These are phyloP conservation scores for Rousettus leschenaultii DNA, from an alignment of 2,113 vertebrate species.

Conservation along the genomic window DNA sequence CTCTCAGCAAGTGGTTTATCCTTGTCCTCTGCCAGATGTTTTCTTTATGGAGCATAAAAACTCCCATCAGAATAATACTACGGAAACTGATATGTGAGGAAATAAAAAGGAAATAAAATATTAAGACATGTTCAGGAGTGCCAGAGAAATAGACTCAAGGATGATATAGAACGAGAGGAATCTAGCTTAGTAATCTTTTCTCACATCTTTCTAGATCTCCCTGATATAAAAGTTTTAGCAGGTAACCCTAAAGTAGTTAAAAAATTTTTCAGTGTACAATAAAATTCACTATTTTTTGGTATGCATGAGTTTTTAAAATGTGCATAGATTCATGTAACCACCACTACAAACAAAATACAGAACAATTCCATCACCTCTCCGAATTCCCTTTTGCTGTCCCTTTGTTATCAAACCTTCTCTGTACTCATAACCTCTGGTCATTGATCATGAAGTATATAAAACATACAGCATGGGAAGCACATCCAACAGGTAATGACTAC, in stretches of 20 bases:
- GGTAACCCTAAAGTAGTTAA: background rate
- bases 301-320: background rate
- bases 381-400: background rate
- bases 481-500: background rate
- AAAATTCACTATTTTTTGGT: background rate
- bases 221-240: conserved; percentile 21
- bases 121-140: background rate
- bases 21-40: conserved; percentile 40
- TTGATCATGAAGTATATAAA: background rate
- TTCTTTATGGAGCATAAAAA: conserved; percentile 49
- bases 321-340: background rate
- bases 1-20: conserved; percentile 38
- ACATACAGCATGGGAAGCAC: background rate
- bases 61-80: conserved; percentile 33
- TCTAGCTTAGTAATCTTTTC: background rate
- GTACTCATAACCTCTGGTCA: background rate
- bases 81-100: background rate
- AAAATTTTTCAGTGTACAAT: background rate
- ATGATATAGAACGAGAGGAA: background rate
- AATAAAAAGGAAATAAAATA: conserved; percentile 1
- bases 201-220: background rate
- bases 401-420: background rate
- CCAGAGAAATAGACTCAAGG: background rate
- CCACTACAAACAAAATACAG: background rate
- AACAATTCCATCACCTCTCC: background rate